Conservation (phyloP, 2,797 vertebrate species). For the Sciurus carolinensis region DNA sequence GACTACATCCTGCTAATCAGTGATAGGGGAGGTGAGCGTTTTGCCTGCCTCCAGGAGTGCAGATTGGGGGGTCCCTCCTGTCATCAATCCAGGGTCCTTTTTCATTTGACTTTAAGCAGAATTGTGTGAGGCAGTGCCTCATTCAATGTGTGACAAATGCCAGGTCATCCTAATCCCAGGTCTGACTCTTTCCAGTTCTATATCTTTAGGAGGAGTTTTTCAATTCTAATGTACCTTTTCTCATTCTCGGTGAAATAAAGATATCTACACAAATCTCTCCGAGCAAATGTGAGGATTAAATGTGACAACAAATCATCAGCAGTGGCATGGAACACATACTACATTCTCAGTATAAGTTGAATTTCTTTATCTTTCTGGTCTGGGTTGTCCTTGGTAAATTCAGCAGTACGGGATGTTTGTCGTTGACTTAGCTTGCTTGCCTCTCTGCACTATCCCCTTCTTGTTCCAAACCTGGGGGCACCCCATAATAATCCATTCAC, state of each 20-base stretch:
- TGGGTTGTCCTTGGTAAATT: background rate
- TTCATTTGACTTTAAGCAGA: background rate
- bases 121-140: background rate
- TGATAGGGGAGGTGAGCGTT: background rate
- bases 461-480: background rate
- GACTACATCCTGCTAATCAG: background rate
- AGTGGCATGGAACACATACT: background rate
- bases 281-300: background rate
- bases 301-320: background rate
- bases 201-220: background rate
- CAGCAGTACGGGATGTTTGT: background rate
- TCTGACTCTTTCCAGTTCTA: background rate
- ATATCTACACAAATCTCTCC: background rate
- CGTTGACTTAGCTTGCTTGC: constrained; percentile 27
- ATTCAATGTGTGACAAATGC: rapidly evolving
- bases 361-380: constrained; percentile 11
- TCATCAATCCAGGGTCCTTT: background rate
- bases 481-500: background rate
- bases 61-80: background rate
- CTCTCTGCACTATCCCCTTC: background rate
- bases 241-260: constrained; percentile 35
- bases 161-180: background rate
- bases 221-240: background rate
- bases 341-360: background rate
- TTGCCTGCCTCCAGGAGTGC: background rate